phyloP scores from a whole-genome alignment of 2,797 vertebrate species.

The Borostomias antarcticus region DNA sequence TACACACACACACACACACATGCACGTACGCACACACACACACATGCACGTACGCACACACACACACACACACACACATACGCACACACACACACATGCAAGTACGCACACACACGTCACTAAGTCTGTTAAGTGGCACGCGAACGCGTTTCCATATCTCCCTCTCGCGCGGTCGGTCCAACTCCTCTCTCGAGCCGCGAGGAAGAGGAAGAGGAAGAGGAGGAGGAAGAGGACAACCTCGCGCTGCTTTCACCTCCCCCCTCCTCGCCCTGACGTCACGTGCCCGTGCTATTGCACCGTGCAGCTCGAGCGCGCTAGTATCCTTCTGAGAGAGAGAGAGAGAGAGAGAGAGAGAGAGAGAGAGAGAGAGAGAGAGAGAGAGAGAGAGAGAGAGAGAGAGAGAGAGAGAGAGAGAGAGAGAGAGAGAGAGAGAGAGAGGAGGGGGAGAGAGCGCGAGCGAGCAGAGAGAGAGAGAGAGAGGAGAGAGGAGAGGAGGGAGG shows the following conservation, averaged over 20 bases:
- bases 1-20: slow-evolving; percentile 23
- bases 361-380: slow-evolving; percentile 41
- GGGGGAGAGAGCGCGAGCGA: slow-evolving; percentile 40
- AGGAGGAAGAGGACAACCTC: slow-evolving; percentile 58
- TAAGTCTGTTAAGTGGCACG: slow-evolving; percentile 28
- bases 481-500: slow-evolving; percentile 48
- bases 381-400: slow-evolving; percentile 22
- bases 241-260: slow-evolving; percentile 62
- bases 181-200: slow-evolving; percentile 19
- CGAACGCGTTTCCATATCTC: slow-evolving; percentile 51
- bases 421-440: slow-evolving; percentile 36
- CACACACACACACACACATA: neutral
- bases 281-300: slow-evolving; percentile 81
- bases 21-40: slow-evolving; percentile 6
- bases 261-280: slow-evolving; percentile 82
- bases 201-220: no score
- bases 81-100: no score
- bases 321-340: slow-evolving; percentile 67
- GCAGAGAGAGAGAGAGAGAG: slow-evolving; percentile 41
- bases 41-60: slow-evolving; percentile 6
- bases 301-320: slow-evolving; percentile 71
- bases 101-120: no score
- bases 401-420: slow-evolving; percentile 39
- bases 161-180: slow-evolving; percentile 50
- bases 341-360: slow-evolving; percentile 36